phyloP scores from a whole-genome alignment of 2,113 vertebrate species.

The Lasiurus borealis region DNA sequence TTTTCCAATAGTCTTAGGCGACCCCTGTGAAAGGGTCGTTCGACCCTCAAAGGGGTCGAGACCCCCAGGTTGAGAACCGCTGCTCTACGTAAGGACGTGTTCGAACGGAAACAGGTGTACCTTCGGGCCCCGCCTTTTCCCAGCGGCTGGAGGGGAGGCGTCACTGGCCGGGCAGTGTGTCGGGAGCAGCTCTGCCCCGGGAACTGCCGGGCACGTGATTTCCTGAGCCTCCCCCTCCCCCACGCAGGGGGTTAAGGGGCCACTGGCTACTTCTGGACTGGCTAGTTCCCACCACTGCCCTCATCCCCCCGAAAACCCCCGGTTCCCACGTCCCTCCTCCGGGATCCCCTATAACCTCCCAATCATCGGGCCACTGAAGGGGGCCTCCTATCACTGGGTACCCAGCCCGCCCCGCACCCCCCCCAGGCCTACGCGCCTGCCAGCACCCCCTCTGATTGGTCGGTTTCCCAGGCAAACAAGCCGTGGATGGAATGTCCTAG shows the following conservation, averaged over 20 bases:
- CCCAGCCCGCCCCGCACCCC: not conserved
- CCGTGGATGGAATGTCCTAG: not conserved
- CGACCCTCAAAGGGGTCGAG: too few species aligned
- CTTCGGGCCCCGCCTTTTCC: not conserved
- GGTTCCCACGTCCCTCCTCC: not conserved
- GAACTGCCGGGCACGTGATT: accelerated
- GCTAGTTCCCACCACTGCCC: not conserved
- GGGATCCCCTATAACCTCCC: too few species aligned
- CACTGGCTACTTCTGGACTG: too few species aligned
- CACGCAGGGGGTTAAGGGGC: not conserved
- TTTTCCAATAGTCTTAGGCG: too few species aligned
- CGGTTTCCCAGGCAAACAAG: not conserved
- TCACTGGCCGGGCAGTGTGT: too few species aligned
- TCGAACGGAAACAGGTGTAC: not conserved
- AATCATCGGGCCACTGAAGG: not conserved
- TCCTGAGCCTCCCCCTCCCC: not conserved
- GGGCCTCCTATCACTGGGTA: not conserved
- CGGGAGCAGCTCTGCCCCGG: not conserved
- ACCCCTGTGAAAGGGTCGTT: too few species aligned
- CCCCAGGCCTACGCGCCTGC: too few species aligned
- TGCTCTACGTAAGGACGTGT: not conserved
- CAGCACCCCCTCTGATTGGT: not conserved
- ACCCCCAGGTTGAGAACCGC: too few species aligned
- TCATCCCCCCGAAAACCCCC: not conserved
- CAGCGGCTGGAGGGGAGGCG: too few species aligned